These are phyloP conservation scores for Dryocosmus kuriphilus DNA, from an alignment of 2,888 invertebrate species.

Conservation along the genomic window DNA sequence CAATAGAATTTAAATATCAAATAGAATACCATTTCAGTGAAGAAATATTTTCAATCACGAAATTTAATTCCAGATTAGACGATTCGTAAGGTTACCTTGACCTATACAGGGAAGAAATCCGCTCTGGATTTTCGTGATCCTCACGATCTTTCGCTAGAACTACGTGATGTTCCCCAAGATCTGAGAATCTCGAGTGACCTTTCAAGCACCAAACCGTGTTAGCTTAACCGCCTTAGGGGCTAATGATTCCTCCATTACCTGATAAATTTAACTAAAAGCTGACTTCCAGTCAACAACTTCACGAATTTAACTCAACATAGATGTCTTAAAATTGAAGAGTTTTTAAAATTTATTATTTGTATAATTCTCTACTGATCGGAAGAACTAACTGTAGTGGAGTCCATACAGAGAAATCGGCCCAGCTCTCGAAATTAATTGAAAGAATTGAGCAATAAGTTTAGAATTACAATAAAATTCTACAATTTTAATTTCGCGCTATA, in stretches of 20 bases:
- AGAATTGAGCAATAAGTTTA: slow-evolving; percentile 8
- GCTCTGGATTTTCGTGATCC: slow-evolving; percentile 22
- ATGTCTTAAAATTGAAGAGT: neutral
- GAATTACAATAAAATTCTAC: neutral
- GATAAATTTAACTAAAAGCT: slow-evolving; percentile 51
- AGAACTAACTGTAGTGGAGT: no score
- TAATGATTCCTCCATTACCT: slow-evolving; percentile 47
- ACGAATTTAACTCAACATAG: no score
- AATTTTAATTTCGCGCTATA: no score
- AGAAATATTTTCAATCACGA: neutral
- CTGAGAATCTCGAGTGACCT: slow-evolving; percentile 48
- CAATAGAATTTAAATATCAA: neutral
- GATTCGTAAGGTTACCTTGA: slow-evolving; percentile 17
- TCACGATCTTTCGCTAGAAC: slow-evolving; percentile 25
- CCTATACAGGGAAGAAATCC: neutral
- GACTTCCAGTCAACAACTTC: no score
- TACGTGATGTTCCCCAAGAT: slow-evolving; percentile 25
- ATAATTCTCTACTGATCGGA: no score
- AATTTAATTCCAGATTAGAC: neutral
- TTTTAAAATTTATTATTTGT: no score
- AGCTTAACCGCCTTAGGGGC: slow-evolving; percentile 53
- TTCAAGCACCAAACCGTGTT: slow-evolving; percentile 49
- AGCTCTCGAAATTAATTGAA: neutral
- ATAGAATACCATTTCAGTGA: neutral
- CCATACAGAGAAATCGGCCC: neutral